A percentile compares a stretch with the other conserved stretches of the same genome.
These are phyloP conservation scores for Heliconius congener DNA, from an alignment of 1,140 invertebrate species.

Conservation along the genomic window DNA sequence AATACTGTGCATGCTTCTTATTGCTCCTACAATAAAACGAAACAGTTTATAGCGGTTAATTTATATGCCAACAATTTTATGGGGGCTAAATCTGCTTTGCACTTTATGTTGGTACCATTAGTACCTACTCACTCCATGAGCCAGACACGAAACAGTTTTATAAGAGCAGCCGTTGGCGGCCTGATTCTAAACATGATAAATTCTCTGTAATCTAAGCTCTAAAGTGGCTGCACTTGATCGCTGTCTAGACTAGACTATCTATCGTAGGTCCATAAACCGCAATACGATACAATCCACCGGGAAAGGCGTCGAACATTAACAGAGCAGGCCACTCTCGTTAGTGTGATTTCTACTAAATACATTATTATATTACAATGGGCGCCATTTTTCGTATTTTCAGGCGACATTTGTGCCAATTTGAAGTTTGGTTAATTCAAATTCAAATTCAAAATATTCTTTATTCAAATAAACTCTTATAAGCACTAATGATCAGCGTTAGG, in stretches of 20 bases:
- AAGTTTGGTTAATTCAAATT: too few species aligned
- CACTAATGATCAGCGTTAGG: too few species aligned
- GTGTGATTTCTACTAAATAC: constrained; percentile 54
- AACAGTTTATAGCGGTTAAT: constrained; percentile 4
- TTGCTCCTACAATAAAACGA: background rate
- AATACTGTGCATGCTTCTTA: background rate
- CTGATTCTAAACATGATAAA: constrained; percentile 53
- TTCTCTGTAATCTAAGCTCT: constrained; percentile 54
- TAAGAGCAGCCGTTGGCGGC: constrained; percentile 32
- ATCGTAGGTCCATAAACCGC: constrained; percentile 59
- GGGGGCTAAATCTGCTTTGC: constrained; percentile 1
- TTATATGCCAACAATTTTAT: constrained; percentile 1
- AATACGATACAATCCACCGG: constrained; percentile 64
- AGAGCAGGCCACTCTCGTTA: constrained; percentile 52
- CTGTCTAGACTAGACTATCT: constrained; percentile 57
- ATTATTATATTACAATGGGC: constrained; percentile 61
- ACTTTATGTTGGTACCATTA: constrained; percentile 13
- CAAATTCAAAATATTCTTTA: too few species aligned
- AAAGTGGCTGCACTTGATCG: constrained; percentile 58
- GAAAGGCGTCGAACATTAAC: constrained; percentile 59
- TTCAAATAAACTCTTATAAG: too few species aligned
- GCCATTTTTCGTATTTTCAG: constrained; percentile 48
- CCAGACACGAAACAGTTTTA: constrained; percentile 34
- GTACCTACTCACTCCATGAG: background rate
- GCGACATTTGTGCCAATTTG: background rate